These are phyloP conservation scores for Neoarius graeffei DNA, from an alignment of 2,113 vertebrate species.

Conservation along the genomic window DNA sequence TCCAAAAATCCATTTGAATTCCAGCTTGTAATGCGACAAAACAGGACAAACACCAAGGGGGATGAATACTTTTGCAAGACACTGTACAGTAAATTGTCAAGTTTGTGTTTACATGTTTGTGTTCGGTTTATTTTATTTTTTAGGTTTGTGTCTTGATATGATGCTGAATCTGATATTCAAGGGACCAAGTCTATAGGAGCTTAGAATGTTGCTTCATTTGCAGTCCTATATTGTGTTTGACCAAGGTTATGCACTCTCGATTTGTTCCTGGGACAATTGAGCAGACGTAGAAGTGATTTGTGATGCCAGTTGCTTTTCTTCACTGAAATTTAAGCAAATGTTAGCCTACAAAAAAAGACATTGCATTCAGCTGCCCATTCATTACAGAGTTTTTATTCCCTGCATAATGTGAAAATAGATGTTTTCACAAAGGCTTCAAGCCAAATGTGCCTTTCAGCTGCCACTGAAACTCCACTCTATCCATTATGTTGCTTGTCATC, in stretches of 20 bases:
- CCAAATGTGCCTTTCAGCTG: neutral
- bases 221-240: neutral
- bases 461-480: neutral
- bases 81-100: neutral
- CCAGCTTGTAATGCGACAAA: too few relatives aligned
- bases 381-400: neutral
- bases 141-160: neutral
- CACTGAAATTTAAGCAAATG: neutral
- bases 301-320: neutral
- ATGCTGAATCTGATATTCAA: neutral
- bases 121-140: too few relatives aligned
- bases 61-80: too few relatives aligned
- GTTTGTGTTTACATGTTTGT: neutral
- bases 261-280: neutral
- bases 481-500: conserved; percentile 15
- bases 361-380: neutral
- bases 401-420: neutral
- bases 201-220: neutral
- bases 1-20: too few relatives aligned
- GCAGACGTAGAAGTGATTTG: neutral
- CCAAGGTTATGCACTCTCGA: neutral
- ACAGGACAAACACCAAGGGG: too few relatives aligned
- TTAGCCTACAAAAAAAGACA: neutral
- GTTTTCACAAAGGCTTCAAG: neutral
- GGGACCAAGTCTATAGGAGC: neutral